phyloP scores from a whole-genome alignment of 2,113 vertebrate species.

The western clawed frog (Xenopus tropicalis) region DNA sequence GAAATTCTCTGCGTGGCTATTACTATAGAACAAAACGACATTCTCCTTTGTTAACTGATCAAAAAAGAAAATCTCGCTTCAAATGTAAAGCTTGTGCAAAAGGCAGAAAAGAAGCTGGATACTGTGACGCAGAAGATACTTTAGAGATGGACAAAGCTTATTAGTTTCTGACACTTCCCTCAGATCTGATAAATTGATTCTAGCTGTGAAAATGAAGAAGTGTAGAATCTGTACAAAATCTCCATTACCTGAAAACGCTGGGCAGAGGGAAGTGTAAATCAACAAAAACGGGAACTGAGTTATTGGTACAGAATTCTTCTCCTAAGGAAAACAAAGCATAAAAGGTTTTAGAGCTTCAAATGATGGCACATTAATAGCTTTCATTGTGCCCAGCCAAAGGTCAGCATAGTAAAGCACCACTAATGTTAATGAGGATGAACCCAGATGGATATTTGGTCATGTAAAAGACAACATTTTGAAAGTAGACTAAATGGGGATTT shows the following conservation, averaged over 20 bases:
- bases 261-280: slow-evolving; percentile 31
- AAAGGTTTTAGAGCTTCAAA: background rate
- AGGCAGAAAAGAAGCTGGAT: slow-evolving; percentile 46
- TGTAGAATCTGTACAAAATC: slow-evolving; percentile 32
- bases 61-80: slow-evolving; percentile 7
- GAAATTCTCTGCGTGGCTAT: too few relatives aligned
- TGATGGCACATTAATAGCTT: background rate
- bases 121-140: slow-evolving; percentile 34
- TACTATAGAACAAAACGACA: too few relatives aligned
- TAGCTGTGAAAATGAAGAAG: slow-evolving; percentile 35
- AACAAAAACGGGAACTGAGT: slow-evolving; percentile 15
- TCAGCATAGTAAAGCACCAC: too few relatives aligned
- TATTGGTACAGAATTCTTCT: slow-evolving; percentile 33
- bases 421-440: too few relatives aligned
- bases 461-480: too few relatives aligned
- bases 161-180: slow-evolving; percentile 42
- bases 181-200: slow-evolving; percentile 47
- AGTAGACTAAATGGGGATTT: too few relatives aligned
- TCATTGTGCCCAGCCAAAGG: too few relatives aligned
- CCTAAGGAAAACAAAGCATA: slow-evolving; percentile 19
- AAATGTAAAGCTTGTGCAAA: slow-evolving; percentile 34
- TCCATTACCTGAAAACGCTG: slow-evolving; percentile 12
- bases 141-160: slow-evolving; percentile 45
- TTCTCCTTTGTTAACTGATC: slow-evolving; percentile 53
- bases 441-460: too few relatives aligned